Base-by-base conservation (phyloP, 2,797 vertebrate species). In the Myoxocephalus aenaeus region DNA sequence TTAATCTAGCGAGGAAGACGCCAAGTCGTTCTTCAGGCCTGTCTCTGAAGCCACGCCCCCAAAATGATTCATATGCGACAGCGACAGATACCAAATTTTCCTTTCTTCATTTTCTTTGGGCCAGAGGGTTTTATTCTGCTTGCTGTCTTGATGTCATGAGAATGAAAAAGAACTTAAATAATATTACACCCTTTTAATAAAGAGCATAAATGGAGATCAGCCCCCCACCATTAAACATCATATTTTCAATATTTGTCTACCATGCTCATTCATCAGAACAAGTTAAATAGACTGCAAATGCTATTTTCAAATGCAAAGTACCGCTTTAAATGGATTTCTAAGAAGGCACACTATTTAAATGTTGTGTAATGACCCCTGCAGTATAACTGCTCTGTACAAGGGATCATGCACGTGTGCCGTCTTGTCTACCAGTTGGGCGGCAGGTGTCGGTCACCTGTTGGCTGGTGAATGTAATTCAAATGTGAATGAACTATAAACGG, bases 371-470 rank as follows among this genome's bases (percentile, higher is more conserved):
- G 6, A 56, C 22, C 20, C 34, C 25, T 48, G 14, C 61, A 32
- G 36, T 70, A 14, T 25, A 44, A 53, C 29, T 48, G 22, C 46
- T 62, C 34, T 40, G 59, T 15, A 5, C 20, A 32, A 57, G 6
- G 3, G 10, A 51, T 34, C 20, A 40, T 1, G 10, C 40, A 36
- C n/a, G 44, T 36, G 46, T 56, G 46, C 15, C 36, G 29, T 58
- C 7, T 44, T 3, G 0, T 36, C 10, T 25, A 15, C 1, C 2
- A 64, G n/a, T 4, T 53, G 34, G 50, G 63, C 59, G 50, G 70
- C 50, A 73, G 71, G 71, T 56, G 67, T 61, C 53, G 2, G 56
- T 85, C 63, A 72, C 70, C 70, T 81, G 63, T 22, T 46, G 11
- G 40, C 51, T 48, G 63, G 27, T 66, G 10, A 62, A 32, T 59